These are phyloP conservation scores for Acleris holmiana DNA, from an alignment of 2,888 invertebrate species.

Conservation along the genomic window DNA sequence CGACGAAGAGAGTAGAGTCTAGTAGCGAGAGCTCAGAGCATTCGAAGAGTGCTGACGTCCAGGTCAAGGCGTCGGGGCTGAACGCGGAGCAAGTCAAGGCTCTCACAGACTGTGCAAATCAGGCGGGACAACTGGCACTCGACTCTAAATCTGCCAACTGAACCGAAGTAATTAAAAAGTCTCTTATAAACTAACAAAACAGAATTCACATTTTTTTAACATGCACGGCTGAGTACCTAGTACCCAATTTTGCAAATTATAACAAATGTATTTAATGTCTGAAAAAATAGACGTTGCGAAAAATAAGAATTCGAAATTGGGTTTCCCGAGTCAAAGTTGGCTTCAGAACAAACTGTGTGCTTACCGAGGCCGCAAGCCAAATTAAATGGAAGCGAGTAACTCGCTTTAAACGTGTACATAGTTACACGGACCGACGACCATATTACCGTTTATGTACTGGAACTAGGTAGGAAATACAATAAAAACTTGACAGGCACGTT, in stretches of 20 bases:
- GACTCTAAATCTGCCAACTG: conserved; percentile 77
- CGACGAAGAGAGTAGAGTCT: conserved; percentile 75
- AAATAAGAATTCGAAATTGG: conserved; percentile 19
- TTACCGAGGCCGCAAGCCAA: conserved; percentile 26
- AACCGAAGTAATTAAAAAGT: conserved; percentile 64
- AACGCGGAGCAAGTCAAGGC: conserved; percentile 78
- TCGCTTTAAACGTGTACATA: conserved; percentile 6
- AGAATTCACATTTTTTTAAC: not conserved
- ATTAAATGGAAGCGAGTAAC: conserved; percentile 21
- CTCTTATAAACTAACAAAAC: conserved; percentile 35
- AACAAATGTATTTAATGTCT: not conserved
- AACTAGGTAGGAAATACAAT: too few relatives aligned
- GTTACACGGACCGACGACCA: not conserved
- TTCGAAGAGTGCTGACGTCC: conserved; percentile 76
- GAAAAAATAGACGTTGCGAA: conserved; percentile 1
- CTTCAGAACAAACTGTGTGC: conserved; percentile 29
- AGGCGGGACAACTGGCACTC: conserved; percentile 79
- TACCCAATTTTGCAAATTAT: not conserved
- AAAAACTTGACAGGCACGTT: too few relatives aligned
- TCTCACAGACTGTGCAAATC: conserved; percentile 77
- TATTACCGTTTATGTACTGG: not conserved
- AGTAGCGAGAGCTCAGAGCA: conserved; percentile 81
- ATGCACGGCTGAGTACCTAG: not conserved
- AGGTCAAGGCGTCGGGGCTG: conserved; percentile 77
- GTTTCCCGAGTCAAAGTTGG: conserved; percentile 13